Percentiles rank a stretch among this genome's conserved stretches.
Conservation (phyloP, 2,888 invertebrate species). For the Cataglyphis altisquamis region DNA sequence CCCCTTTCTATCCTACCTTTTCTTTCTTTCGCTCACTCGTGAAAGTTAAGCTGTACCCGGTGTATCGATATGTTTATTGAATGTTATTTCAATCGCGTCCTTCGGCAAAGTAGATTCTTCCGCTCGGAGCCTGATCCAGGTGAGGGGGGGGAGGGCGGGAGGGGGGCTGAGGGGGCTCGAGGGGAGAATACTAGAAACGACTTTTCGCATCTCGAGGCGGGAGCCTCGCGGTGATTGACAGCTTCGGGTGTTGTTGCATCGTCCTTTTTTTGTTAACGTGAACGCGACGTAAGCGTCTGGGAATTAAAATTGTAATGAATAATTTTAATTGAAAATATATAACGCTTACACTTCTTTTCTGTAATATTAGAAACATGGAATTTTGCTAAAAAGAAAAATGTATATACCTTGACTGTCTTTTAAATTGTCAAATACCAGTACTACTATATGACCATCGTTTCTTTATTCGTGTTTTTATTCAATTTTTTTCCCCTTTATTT, state of each 20-base stretch:
- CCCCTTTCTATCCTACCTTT: slow-evolving; percentile 1
- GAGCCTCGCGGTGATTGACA: slow-evolving; percentile 36
- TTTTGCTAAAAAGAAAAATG: background rate
- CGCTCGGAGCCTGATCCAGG: slow-evolving; percentile 8
- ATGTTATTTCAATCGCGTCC: slow-evolving; percentile 75
- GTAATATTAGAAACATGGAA: background rate
- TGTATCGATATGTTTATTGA: slow-evolving; percentile 69
- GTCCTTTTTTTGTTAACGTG: slow-evolving; percentile 2
- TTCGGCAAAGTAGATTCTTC: slow-evolving; percentile 22
- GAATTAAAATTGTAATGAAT: slow-evolving; percentile 22
- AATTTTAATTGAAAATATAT: background rate
- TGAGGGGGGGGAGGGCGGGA: slow-evolving; percentile 16
- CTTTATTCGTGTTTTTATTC: no score
- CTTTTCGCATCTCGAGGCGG: slow-evolving; percentile 44
- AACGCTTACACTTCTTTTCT: background rate
- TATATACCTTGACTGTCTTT: no score
- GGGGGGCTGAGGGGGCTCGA: background rate
- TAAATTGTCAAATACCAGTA: background rate
- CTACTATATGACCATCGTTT: no score
- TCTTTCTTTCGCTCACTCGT: slow-evolving; percentile 16
- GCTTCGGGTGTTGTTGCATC: slow-evolving; percentile 9
- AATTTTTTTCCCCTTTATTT: no score
- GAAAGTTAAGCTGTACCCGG: slow-evolving; percentile 46
- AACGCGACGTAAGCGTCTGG: slow-evolving; percentile 7
- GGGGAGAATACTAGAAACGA: slow-evolving; percentile 45